A percentile compares a stretch with the other conserved stretches of the same genome.
These are phyloP conservation scores for Danionella dracula DNA, from an alignment of 2,797 vertebrate species.

Conservation along the genomic window DNA sequence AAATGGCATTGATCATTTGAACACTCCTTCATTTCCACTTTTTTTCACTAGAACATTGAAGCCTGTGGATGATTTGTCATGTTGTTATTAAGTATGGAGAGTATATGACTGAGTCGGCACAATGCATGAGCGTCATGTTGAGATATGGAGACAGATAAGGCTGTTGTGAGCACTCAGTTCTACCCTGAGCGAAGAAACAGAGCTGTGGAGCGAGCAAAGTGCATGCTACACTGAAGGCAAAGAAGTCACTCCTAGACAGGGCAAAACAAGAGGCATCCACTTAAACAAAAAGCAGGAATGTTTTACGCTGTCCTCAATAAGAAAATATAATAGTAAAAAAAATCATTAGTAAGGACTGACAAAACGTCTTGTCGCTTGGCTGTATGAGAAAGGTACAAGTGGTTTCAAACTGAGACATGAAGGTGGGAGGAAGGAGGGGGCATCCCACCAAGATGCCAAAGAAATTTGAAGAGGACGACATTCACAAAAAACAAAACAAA, in stretches of 20 bases:
- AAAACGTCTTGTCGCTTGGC: background rate
- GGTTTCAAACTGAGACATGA: conserved; percentile 39
- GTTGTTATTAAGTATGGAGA: no score
- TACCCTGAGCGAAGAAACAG: conserved; percentile 55
- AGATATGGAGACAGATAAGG: conserved; percentile 54
- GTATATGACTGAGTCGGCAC: no score
- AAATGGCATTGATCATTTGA: background rate
- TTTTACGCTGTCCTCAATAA: conserved; percentile 48
- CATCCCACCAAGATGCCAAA: conserved; percentile 44
- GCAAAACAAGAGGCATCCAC: conserved; percentile 43
- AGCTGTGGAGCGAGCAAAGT: conserved; percentile 49
- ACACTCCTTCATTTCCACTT: conserved; percentile 51
- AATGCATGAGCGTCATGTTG: conserved; percentile 51
- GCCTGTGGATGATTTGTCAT: conserved; percentile 40
- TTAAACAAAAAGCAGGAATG: conserved; percentile 64
- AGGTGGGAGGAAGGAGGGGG: conserved; percentile 36
- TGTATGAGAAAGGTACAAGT: conserved; percentile 32
- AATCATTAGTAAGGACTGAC: conserved; percentile 3
- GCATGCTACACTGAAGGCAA: conserved; percentile 61
- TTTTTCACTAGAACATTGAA: conserved; percentile 37
- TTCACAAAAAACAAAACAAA: no score
- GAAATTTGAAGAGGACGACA: no score
- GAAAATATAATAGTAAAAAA: conserved; percentile 23
- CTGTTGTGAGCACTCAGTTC: conserved; percentile 45
- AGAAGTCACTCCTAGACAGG: conserved; percentile 45